Evolutionary conservation across 1,140 invertebrate genomes (phyloP).

Genomic region (Eufriesea mexicana): DNA sequence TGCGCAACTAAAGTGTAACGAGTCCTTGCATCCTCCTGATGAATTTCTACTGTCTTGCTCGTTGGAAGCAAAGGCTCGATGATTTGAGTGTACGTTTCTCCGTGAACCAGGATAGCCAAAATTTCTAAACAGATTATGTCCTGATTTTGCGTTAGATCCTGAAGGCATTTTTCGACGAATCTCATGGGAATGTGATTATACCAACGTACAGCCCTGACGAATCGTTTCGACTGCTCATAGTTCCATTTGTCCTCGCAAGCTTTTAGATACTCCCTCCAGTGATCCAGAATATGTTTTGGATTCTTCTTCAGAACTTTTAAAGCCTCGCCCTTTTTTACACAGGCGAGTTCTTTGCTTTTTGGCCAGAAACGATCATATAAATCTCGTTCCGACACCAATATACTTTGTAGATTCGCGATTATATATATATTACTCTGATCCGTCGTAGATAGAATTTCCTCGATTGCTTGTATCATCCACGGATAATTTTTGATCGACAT

Average conservation of each 20-base stretch:
- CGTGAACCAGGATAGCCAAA: slow-evolving; percentile 59
- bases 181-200: slow-evolving; percentile 73
- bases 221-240: slow-evolving; percentile 23
- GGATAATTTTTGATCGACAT: slow-evolving; percentile 65
- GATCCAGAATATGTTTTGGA: slow-evolving; percentile 47
- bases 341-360: background rate
- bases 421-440: fast-evolving
- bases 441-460: background rate
- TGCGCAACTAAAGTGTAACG: background rate
- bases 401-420: fast-evolving
- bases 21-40: background rate
- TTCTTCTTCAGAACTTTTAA: slow-evolving; percentile 60
- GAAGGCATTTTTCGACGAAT: slow-evolving; percentile 49
- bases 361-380: slow-evolving; percentile 36
- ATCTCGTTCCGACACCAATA: slow-evolving; percentile 54
- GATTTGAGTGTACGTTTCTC: slow-evolving; percentile 47
- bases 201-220: slow-evolving; percentile 69
- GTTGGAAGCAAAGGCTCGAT: slow-evolving; percentile 60
- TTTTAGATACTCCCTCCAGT: slow-evolving; percentile 66
- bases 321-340: slow-evolving; percentile 10
- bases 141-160: background rate
- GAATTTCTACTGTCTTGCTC: slow-evolving; percentile 30
- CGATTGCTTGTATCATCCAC: slow-evolving; percentile 53
- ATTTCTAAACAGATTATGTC: background rate
- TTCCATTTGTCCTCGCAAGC: slow-evolving; percentile 6